These are phyloP conservation scores for Scylla paramamosain DNA, from an alignment of 1,140 invertebrate species.

Conservation along the genomic window DNA sequence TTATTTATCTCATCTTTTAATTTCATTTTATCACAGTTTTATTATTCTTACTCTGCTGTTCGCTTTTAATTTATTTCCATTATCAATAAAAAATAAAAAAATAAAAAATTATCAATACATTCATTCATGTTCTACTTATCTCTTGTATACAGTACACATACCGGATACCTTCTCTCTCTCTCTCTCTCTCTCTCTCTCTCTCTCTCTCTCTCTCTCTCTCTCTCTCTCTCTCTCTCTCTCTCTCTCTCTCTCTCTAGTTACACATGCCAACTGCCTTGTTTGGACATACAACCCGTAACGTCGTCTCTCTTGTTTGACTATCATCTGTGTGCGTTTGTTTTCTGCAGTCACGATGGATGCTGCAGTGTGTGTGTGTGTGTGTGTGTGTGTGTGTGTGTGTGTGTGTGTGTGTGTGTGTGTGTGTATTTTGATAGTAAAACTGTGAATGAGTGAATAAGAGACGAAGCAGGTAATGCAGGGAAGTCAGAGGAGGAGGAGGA, in stretches of 20 bases:
- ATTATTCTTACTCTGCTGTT: no score
- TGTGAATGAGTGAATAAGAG: not conserved
- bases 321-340: not conserved
- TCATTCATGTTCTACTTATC: no score
- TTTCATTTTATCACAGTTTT: no score
- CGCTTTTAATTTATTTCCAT: no score
- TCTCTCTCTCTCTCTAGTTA: not conserved
- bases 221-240: not conserved
- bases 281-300: not conserved
- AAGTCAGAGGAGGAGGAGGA: not conserved
- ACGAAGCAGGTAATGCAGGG: not conserved
- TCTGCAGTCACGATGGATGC: not conserved
- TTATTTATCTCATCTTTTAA: no score
- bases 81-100: no score
- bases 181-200: not conserved
- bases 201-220: not conserved
- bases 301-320: no score
- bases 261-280: not conserved
- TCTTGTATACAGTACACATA: no score
- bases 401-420: constrained; percentile 45
- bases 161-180: no score
- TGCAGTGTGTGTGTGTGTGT: constrained; percentile 42
- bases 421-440: not conserved
- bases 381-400: constrained; percentile 30
- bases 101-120: no score